Conservation (phyloP, 2,888 invertebrate species). For the Ryuthela nishihirai region DNA sequence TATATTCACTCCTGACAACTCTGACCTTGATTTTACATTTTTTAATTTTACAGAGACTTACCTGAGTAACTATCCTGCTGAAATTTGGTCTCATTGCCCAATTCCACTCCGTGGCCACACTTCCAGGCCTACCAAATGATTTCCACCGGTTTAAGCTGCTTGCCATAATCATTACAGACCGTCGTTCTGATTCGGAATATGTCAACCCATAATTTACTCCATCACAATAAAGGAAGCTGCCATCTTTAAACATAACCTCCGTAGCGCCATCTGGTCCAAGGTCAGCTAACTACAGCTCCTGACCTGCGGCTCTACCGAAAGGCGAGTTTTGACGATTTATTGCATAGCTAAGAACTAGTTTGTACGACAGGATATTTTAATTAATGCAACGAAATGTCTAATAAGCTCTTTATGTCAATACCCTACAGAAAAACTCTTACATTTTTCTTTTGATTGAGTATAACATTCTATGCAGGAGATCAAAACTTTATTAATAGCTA, state of each 20-base stretch:
- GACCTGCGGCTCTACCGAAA: too few relatives aligned
- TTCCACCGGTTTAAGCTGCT: slow-evolving; percentile 28
- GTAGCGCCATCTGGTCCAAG: slow-evolving; percentile 38
- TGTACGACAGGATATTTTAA: slow-evolving; percentile 25
- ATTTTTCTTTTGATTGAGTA: too few relatives aligned
- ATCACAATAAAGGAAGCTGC: slow-evolving; percentile 40
- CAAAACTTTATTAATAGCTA: too few relatives aligned
- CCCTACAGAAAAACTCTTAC: too few relatives aligned
- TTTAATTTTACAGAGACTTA: slow-evolving; percentile 23
- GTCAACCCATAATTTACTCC: slow-evolving; percentile 40
- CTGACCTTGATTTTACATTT: slow-evolving; percentile 35
- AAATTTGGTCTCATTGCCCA: slow-evolving; percentile 10
- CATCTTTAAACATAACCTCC: slow-evolving; percentile 37
- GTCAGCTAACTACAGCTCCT: too few relatives aligned
- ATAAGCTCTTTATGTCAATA: too few relatives aligned
- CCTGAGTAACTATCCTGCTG: slow-evolving; percentile 12
- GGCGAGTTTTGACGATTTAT: too few relatives aligned
- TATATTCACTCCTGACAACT: slow-evolving; percentile 24
- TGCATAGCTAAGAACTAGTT: slow-evolving; percentile 22
- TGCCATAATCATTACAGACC: slow-evolving; percentile 31
- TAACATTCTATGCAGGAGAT: too few relatives aligned
- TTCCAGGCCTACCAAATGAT: slow-evolving; percentile 28
- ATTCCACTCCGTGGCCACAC: slow-evolving; percentile 33
- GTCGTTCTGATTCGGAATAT: slow-evolving; percentile 38
- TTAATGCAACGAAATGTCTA: slow-evolving; percentile 22